phyloP scores from a whole-genome alignment of 2,888 invertebrate genomes.

The Augochlorella aurata region DNA sequence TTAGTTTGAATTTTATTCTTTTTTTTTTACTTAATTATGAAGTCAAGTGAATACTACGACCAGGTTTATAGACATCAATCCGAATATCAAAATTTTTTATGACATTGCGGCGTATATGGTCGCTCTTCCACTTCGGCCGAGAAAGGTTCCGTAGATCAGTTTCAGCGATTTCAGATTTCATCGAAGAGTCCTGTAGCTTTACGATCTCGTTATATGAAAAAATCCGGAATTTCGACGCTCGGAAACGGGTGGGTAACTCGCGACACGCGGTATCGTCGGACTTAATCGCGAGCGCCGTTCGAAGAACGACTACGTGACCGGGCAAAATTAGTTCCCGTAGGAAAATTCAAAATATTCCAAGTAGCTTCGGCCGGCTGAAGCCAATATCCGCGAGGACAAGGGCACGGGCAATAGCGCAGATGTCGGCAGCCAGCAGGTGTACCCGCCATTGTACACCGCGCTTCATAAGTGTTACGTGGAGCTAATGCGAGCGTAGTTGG shows the following conservation, averaged over 20 bases:
- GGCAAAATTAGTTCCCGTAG: constrained; percentile 53
- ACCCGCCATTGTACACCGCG: constrained; percentile 35
- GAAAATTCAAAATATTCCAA: constrained; percentile 63
- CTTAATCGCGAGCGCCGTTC: constrained; percentile 49
- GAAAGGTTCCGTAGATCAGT: neutral
- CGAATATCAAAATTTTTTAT: too few relatives aligned
- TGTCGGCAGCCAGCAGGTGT: constrained; percentile 59
- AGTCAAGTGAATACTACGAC: too few relatives aligned
- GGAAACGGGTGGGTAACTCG: neutral
- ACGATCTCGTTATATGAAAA: neutral
- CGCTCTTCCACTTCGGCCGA: too few relatives aligned
- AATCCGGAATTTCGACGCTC: neutral
- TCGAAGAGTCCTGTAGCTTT: neutral
- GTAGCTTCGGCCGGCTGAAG: constrained; percentile 37
- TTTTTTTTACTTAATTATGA: too few relatives aligned
- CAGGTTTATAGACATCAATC: too few relatives aligned
- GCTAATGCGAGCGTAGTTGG: constrained; percentile 16
- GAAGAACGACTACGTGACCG: constrained; percentile 29
- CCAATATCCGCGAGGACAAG: constrained; percentile 59
- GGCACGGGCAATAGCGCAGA: constrained; percentile 51
- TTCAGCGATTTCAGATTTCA: neutral
- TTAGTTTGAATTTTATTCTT: too few relatives aligned
- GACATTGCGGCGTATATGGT: too few relatives aligned
- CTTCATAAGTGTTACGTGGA: constrained; percentile 44
- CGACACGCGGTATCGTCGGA: constrained; percentile 20